Conservation (phyloP, 2,113 vertebrate species). For the Tragelaphus scriptus region DNA sequence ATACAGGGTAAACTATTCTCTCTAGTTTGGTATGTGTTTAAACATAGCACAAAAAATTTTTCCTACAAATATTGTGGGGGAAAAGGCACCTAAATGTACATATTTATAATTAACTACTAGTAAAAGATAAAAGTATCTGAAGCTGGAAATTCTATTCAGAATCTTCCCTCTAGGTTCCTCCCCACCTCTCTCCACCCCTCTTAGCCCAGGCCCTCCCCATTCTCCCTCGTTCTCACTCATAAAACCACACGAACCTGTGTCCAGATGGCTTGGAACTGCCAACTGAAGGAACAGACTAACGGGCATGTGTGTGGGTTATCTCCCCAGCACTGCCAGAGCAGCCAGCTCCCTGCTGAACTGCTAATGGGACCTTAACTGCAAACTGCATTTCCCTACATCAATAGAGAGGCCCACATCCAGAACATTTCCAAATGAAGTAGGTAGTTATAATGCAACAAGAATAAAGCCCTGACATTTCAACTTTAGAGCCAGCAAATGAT, state of each 20-base stretch:
- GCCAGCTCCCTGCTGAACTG: neutral
- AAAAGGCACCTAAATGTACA: neutral
- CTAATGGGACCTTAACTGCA: constrained; percentile 15
- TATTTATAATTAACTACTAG: neutral
- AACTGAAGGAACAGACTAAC: neutral
- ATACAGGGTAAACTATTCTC: neutral
- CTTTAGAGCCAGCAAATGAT: constrained; percentile 23
- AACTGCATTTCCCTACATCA: neutral
- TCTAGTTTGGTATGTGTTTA: neutral
- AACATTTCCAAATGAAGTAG: constrained; percentile 14
- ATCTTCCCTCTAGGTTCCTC: neutral
- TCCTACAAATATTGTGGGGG: neutral
- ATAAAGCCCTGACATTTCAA: neutral
- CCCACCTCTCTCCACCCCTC: rapidly evolving
- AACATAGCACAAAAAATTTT: neutral
- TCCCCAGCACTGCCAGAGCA: neutral
- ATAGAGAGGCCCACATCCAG: neutral
- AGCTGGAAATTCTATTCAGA: neutral
- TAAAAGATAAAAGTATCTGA: neutral
- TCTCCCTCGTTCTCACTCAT: neutral
- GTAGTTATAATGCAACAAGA: constrained; percentile 37
- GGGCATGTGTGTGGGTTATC: neutral
- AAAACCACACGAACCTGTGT: neutral
- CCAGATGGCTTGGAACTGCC: neutral
- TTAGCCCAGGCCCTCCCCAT: too few relatives aligned